These are phyloP conservation scores for Blomia tropicalis DNA, from an alignment of 2,888 invertebrate species.

Conservation along the genomic window DNA sequence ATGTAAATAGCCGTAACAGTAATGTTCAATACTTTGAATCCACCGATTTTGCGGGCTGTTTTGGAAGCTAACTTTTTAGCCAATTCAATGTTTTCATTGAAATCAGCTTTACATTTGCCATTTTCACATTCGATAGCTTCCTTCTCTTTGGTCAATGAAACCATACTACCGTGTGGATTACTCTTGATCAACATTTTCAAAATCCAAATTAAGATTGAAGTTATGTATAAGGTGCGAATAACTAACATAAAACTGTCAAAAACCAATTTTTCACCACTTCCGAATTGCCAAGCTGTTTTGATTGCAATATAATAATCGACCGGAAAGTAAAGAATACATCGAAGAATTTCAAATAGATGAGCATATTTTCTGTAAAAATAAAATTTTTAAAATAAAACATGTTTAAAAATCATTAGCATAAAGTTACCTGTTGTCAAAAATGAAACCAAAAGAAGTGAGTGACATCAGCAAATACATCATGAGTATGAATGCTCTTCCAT, in stretches of 20 bases:
- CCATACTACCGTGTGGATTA: not conserved
- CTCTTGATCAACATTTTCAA: not conserved
- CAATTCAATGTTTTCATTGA: not conserved
- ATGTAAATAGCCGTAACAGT: not conserved
- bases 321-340: not conserved
- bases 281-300: not conserved
- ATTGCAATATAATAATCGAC: conserved; percentile 11
- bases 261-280: not conserved
- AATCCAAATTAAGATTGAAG: not conserved
- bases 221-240: not conserved
- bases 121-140: not conserved
- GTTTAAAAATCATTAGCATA: too few species aligned
- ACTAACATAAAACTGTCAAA: not conserved
- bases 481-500: not conserved
- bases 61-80: too few species aligned
- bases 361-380: not conserved
- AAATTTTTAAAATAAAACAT: too few species aligned
- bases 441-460: conserved; percentile 18
- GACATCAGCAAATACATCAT: conserved; percentile 16
- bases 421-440: conserved; percentile 21
- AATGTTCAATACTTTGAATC: not conserved
- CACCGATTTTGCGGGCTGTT: too few species aligned
- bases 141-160: not conserved
- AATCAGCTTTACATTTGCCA: not conserved
- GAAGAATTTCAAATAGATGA: not conserved